Base-by-base conservation (phyloP, 2,113 vertebrate species). In the Erpornis zantholeuca region DNA sequence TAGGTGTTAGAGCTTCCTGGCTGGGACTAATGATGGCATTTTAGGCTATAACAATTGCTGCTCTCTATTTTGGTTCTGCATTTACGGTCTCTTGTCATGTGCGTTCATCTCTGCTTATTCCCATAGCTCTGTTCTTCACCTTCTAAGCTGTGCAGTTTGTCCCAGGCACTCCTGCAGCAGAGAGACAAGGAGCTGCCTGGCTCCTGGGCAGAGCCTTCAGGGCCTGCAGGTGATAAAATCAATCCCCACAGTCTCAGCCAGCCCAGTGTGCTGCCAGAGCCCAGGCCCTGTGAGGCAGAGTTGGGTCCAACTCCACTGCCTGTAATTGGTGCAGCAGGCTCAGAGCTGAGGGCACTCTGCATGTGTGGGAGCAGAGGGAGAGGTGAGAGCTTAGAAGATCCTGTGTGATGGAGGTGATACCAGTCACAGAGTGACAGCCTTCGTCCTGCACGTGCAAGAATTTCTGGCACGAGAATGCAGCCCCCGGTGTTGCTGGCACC, bases 81-180 rank as follows among this genome's bases (percentile, higher is more conserved):
- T 94, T 92, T 86, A 42, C 68, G 29, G 15, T 44, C 54, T 66
- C 64, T 65, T 70, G 89, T 70, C 38, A 24, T 25, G 50, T 42
- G 69, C 60, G 27, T 78, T 88, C 59, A 81, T 57, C 47, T 61
- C 64, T 42, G 38, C 50, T 61, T 31, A 16, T 57, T 86, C 65
- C 63, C 0, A 0, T 33, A 3, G 45, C 2, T 17, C 53, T 36
- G 45, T 8, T 82, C 71, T 36, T 38, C 3, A 0, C 45, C 65
- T 35, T 28, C 49, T 72, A 31, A 69, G 54, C 71, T 40, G 56
- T 5, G n/a, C 35, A 10, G 15, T 28, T 61, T 68, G 42, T 65
- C 54, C 59, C 42, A 12, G 11, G n/a, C 38, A 38, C 40, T 40
- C n/a, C 44, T 0, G 0, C 69, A 45, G 61, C 61, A 40, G 78